Evolutionary conservation across 2,888 invertebrate species (phyloP).

Genomic region (Cantharis rustica): DNA sequence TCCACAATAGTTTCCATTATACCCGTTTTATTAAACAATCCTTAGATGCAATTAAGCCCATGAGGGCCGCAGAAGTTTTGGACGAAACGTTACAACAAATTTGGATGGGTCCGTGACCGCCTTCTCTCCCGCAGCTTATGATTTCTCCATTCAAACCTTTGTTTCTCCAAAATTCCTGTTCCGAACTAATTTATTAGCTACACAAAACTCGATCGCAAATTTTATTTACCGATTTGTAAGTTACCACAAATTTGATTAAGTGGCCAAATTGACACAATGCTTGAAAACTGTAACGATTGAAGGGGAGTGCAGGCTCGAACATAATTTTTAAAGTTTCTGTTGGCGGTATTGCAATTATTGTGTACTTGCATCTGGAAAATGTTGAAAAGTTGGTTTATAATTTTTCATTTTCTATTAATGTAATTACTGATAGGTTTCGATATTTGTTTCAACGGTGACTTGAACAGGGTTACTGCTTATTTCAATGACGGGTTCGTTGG

Average conservation of each 20-base stretch:
- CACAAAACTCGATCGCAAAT: not conserved
- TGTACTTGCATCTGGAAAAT: constrained; percentile 35
- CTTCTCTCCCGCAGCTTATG: constrained; percentile 29
- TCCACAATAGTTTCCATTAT: not conserved
- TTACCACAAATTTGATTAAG: constrained; percentile 41
- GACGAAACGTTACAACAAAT: constrained; percentile 37
- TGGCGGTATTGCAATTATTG: constrained; percentile 41
- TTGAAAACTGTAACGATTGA: constrained; percentile 23
- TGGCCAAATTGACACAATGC: constrained; percentile 24
- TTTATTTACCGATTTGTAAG: constrained; percentile 38
- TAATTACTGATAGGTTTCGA: constrained; percentile 34
- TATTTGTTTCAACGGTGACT: constrained; percentile 33
- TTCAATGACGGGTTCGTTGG: constrained; percentile 31
- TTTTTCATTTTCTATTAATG: not conserved
- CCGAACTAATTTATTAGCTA: not conserved
- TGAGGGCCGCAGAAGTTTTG: constrained; percentile 32
- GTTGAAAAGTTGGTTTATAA: not conserved
- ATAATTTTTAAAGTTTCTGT: constrained; percentile 36
- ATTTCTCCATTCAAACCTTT: constrained; percentile 40
- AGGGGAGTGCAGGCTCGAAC: constrained; percentile 38
- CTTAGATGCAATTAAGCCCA: constrained; percentile 35
- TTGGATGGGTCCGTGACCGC: constrained; percentile 33
- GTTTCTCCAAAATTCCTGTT: constrained; percentile 43
- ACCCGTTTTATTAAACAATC: constrained; percentile 5
- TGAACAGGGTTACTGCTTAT: constrained; percentile 26